Conservation (phyloP, 2,113 vertebrate species). For the Coptodon bakossiorum region DNA sequence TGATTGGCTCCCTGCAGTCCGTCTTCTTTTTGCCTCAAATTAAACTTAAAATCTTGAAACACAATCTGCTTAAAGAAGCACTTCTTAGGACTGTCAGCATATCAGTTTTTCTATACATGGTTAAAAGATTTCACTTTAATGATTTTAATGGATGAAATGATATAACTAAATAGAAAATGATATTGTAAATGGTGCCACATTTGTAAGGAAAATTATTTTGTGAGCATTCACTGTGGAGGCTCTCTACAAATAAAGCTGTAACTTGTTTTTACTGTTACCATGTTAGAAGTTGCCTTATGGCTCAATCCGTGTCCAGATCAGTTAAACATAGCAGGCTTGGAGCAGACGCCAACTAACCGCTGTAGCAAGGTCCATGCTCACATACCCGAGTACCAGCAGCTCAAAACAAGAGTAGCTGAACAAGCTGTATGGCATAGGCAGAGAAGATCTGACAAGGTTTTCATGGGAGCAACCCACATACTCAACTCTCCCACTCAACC, state of each 20-base stretch:
- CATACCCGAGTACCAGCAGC: neutral
- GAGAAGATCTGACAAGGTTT: neutral
- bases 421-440: neutral
- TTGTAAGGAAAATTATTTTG: neutral
- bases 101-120: neutral
- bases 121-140: neutral
- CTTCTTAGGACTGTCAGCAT: neutral
- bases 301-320: neutral
- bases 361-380: neutral
- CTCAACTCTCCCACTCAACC: neutral
- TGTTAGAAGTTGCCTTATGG: neutral
- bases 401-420: neutral
- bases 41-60: neutral
- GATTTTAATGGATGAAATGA: neutral
- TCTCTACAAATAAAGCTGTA: neutral
- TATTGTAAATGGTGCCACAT: neutral
- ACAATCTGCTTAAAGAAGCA: neutral
- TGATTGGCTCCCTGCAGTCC: neutral
- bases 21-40: neutral
- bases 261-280: neutral
- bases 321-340: neutral
- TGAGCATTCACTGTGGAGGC: neutral
- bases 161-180: neutral
- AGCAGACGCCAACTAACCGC: neutral
- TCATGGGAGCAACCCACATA: neutral